Evolutionary conservation across 2,888 invertebrate genomes (phyloP).

Genomic region (Chrysotoxum bicinctum): DNA sequence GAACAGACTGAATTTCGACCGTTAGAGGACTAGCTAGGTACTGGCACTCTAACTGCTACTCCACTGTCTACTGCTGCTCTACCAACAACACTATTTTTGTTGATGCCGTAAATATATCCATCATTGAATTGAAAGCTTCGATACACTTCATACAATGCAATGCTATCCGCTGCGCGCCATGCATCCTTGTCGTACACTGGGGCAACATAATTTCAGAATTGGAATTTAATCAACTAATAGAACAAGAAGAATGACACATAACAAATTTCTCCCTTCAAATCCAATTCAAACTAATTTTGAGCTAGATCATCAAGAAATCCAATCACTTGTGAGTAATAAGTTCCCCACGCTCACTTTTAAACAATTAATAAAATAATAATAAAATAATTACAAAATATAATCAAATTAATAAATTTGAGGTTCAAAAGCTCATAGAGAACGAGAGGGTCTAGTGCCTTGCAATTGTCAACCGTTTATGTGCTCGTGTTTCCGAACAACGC

Average conservation of each 20-base stretch:
- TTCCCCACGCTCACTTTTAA: too few species aligned
- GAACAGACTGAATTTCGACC: constrained; percentile 40
- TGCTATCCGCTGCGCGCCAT: background rate
- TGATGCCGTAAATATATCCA: constrained; percentile 67
- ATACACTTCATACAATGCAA: constrained; percentile 33
- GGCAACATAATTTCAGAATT: background rate
- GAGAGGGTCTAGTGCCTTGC: too few species aligned
- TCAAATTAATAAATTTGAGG: too few species aligned
- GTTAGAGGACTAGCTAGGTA: constrained; percentile 28
- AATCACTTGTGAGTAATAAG: too few species aligned
- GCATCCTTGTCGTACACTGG: background rate
- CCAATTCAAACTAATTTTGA: too few species aligned
- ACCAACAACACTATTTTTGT: constrained; percentile 31
- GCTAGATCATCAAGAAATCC: too few species aligned
- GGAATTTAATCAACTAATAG: background rate
- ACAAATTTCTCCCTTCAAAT: background rate
- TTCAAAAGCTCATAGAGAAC: too few species aligned
- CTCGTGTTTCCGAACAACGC: too few species aligned
- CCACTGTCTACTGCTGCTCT: background rate
- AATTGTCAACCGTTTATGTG: too few species aligned
- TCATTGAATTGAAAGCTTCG: constrained; percentile 62
- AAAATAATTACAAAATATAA: too few species aligned
- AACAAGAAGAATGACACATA: background rate
- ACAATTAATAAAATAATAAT: too few species aligned
- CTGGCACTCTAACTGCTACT: background rate